A percentile compares a stretch with the other conserved stretches of the same genome.
These are phyloP conservation scores for Hemiscyllium ocellatum DNA, from an alignment of 2,113 vertebrate species.

Conservation along the genomic window DNA sequence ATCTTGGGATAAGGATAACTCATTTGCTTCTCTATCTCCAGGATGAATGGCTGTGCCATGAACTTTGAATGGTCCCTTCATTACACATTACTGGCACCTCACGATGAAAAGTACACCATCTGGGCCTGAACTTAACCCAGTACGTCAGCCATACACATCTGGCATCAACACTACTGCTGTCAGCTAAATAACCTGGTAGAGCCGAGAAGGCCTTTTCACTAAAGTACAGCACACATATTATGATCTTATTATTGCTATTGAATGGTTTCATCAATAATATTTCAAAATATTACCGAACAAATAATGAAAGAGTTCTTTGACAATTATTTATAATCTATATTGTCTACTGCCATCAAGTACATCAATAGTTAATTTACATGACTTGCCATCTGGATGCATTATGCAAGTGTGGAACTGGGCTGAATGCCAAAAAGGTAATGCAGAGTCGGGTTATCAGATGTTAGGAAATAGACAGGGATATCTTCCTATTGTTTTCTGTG, in stretches of 20 bases:
- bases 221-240: not conserved
- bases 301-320: not conserved
- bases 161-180: not conserved
- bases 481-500: not conserved
- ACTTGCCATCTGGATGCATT: not conserved
- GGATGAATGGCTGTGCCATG: not conserved
- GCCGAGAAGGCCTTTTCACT: not conserved
- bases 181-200: not conserved
- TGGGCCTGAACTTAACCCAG: not conserved
- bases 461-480: not conserved
- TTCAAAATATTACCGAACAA: not conserved
- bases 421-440: not conserved
- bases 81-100: not conserved
- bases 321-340: not conserved
- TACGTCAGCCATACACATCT: not conserved
- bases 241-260: not conserved
- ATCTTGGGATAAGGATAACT: not conserved
- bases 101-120: not conserved
- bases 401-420: not conserved
- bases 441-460: not conserved
- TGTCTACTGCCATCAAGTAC: not conserved
- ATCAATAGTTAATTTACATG: slow-evolving; percentile 8
- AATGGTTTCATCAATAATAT: not conserved
- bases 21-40: not conserved
- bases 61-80: not conserved